These are phyloP conservation scores for Tursiops truncatus DNA, from an alignment of 2,113 vertebrate genomes.

Conservation along the genomic window DNA sequence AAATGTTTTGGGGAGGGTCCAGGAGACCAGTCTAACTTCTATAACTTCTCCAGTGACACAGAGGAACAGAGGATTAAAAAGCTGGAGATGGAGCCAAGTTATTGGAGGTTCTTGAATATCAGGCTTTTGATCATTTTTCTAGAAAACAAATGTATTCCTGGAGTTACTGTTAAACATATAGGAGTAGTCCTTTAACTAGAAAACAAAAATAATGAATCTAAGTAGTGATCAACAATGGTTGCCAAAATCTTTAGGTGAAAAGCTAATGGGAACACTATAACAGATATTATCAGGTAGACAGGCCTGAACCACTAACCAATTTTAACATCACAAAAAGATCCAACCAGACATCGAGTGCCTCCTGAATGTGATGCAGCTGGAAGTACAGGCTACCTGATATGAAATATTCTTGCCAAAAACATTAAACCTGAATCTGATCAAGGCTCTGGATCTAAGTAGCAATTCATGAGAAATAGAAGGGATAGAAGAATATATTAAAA, in stretches of 20 bases:
- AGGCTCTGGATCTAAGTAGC: neutral
- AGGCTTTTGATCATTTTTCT: neutral
- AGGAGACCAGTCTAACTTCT: neutral
- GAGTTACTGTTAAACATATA: neutral
- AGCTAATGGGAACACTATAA: neutral
- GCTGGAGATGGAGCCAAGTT: neutral
- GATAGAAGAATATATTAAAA: neutral
- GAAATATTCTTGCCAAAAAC: slow-evolving; percentile 3
- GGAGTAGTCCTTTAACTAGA: neutral
- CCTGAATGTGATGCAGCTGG: neutral
- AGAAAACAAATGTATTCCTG: neutral
- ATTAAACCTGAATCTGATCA: neutral
- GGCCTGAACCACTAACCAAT: neutral
- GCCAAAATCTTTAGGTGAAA: neutral
- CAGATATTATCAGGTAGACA: neutral
- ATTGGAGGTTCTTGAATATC: neutral
- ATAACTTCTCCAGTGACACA: neutral
- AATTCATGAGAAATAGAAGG: neutral
- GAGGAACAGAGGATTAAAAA: neutral
- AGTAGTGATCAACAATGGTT: neutral
- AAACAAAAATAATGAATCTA: neutral
- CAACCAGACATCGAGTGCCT: neutral
- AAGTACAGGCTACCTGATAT: neutral
- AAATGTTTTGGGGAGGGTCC: neutral
- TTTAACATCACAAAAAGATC: neutral